Conservation (phyloP, 2,888 invertebrate species). For the Nephrotoma flavescens region DNA sequence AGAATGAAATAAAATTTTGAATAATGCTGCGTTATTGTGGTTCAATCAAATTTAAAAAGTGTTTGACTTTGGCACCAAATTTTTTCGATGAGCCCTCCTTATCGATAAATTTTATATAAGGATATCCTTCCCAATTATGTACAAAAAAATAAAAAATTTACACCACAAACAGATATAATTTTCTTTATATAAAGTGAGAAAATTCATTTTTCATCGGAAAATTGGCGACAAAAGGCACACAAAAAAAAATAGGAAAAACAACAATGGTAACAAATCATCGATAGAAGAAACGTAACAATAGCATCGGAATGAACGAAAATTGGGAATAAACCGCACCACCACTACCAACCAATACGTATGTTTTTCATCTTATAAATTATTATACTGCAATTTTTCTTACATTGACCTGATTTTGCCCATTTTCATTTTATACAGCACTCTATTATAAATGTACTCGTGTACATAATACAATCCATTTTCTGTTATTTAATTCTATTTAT, state of each 20-base stretch:
- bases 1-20: neutral
- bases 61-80: neutral
- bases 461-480: neutral
- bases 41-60: neutral
- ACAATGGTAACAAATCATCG: neutral
- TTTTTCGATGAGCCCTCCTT: no score
- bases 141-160: neutral
- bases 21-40: neutral
- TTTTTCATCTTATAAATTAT: neutral
- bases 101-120: neutral
- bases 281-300: neutral
- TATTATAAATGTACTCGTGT: neutral
- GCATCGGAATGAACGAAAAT: neutral
- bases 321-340: neutral
- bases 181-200: neutral
- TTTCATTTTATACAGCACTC: neutral
- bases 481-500: neutral
- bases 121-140: neutral
- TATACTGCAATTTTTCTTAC: neutral
- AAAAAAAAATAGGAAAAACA: neutral
- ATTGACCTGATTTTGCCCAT: neutral
- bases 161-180: neutral
- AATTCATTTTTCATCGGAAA: neutral
- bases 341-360: no score
- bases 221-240: neutral